A percentile compares a stretch with the other conserved stretches of the same genome.
phyloP scores from a whole-genome alignment of 2,113 vertebrate genomes.

The Aramus guarauna region DNA sequence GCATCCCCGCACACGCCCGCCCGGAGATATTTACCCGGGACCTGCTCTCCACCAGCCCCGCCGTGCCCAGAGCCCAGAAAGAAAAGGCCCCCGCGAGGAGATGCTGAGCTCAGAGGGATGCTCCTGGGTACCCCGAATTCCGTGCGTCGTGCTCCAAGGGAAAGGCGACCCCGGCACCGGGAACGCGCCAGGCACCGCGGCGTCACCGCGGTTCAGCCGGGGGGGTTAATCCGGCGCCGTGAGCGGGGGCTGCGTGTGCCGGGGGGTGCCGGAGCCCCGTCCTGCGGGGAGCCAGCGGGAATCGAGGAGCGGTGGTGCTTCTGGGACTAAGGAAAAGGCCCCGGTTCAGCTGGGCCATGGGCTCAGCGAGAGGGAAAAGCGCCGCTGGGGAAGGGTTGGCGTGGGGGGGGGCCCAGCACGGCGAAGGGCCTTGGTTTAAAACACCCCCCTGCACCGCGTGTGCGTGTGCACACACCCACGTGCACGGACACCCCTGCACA shows the following conservation, averaged over 20 bases:
- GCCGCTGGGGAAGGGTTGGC: rapidly evolving
- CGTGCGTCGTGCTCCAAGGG: neutral
- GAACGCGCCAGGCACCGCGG: rapidly evolving
- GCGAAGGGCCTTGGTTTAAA: neutral
- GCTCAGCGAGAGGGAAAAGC: neutral
- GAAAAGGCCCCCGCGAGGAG: neutral
- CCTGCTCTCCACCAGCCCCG: neutral
- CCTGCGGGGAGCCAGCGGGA: neutral
- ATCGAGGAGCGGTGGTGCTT: neutral
- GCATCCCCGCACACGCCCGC: neutral
- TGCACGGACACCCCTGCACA: neutral
- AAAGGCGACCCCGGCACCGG: rapidly evolving
- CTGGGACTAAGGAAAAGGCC: neutral
- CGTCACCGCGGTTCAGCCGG: rapidly evolving
- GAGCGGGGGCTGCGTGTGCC: neutral
- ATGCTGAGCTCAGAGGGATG: neutral
- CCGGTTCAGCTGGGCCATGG: neutral
- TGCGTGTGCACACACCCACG: rapidly evolving
- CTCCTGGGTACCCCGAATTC: neutral
- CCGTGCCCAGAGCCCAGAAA: neutral
- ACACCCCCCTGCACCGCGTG: rapidly evolving
- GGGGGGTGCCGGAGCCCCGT: neutral
- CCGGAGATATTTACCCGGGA: constrained; percentile 38
- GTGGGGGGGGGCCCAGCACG: rapidly evolving
- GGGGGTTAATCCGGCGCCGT: rapidly evolving